Conservation (phyloP, 1,140 invertebrate species). For the Halotydeus destructor region DNA sequence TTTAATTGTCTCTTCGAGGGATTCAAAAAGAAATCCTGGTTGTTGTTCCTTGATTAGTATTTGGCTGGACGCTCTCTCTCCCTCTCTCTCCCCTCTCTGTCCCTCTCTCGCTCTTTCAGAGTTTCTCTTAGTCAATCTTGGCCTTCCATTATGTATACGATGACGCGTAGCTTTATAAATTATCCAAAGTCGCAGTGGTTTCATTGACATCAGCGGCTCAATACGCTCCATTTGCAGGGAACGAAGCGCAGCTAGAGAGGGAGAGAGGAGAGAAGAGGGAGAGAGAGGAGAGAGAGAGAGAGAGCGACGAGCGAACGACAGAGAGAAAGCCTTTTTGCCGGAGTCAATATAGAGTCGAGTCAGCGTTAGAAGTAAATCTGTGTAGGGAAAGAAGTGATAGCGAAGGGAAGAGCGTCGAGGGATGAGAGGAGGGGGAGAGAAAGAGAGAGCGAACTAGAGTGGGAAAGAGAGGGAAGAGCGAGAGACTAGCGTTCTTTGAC, state of each 20-base stretch:
- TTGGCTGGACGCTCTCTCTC: no score
- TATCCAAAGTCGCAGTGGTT: slow-evolving; percentile 12
- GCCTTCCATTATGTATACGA: background rate
- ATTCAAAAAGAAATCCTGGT: background rate
- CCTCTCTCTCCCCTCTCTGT: no score
- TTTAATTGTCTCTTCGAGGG: no score
- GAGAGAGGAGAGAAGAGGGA: background rate
- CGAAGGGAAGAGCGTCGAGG: background rate
- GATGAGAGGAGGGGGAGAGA: no score
- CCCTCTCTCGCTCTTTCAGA: slow-evolving; percentile 4
- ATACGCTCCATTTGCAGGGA: slow-evolving; percentile 12
- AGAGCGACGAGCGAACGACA: background rate
- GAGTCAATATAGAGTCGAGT: background rate
- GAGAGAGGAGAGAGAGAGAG: slow-evolving; percentile 2
- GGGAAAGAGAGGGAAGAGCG: slow-evolving; percentile 7
- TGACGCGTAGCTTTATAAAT: slow-evolving; percentile 13
- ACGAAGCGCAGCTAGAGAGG: slow-evolving; percentile 1
- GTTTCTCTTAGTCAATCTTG: slow-evolving; percentile 3
- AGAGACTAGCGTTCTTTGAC: slow-evolving; percentile 9
- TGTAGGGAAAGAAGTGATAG: background rate
- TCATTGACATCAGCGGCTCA: slow-evolving; percentile 8
- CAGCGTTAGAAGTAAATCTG: background rate
- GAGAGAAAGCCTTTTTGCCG: background rate
- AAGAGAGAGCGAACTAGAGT: background rate
- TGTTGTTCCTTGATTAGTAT: no score